phyloP scores from a whole-genome alignment of 2,888 invertebrate species.

The Hemaris fuciformis region DNA sequence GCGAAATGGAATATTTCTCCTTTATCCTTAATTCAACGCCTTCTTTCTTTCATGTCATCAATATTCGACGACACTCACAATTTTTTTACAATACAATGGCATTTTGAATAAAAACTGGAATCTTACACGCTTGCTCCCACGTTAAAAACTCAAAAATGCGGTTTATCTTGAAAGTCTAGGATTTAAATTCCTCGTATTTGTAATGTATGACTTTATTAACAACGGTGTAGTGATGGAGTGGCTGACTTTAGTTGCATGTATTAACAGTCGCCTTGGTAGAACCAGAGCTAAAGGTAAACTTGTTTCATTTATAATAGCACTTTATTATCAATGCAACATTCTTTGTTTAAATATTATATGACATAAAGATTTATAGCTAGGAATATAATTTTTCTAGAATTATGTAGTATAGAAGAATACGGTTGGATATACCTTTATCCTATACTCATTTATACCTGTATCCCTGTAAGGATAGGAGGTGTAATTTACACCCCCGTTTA shows the following conservation, averaged over 20 bases:
- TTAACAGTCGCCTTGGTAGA: background rate
- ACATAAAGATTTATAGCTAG: no score
- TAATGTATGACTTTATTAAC: background rate
- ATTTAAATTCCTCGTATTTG: background rate
- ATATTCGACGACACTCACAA: background rate
- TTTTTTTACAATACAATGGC: background rate
- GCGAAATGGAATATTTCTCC: background rate
- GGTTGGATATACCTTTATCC: no score
- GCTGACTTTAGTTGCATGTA: background rate
- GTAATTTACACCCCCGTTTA: no score
- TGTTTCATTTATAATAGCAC: no score
- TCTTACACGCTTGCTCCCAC: background rate
- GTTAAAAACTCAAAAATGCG: background rate
- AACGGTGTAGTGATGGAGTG: background rate
- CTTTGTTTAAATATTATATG: no score
- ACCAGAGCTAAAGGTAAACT: background rate
- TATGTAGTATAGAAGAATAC: no score
- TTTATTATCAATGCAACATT: no score
- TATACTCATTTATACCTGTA: no score
- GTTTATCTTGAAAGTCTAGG: constrained; percentile 3
- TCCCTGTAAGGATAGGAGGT: no score
- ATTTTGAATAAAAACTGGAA: background rate
- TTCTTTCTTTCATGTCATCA: background rate
- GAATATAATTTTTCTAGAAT: no score
- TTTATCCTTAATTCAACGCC: background rate